A percentile compares a stretch with the other conserved stretches of the same genome.
phyloP scores from a whole-genome alignment of 2,797 vertebrate species.

The Brachyalestes nurse region DNA sequence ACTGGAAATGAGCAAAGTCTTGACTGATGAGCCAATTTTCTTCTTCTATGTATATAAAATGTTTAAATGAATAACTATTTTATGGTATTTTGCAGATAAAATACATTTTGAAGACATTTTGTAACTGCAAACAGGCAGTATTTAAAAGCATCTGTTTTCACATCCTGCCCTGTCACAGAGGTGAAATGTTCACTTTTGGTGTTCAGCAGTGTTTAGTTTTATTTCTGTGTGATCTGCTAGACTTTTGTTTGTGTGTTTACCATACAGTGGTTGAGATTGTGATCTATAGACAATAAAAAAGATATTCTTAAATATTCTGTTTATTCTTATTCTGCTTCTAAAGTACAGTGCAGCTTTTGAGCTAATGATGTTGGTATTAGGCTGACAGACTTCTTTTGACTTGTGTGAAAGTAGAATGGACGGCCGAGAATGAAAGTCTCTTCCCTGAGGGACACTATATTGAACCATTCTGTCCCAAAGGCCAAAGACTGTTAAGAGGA shows the following conservation, averaged over 20 bases:
- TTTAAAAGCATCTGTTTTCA: slow-evolving; percentile 7
- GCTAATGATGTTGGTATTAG: neutral
- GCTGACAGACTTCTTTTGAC: neutral
- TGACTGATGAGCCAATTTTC: neutral
- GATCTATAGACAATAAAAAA: slow-evolving; percentile 7
- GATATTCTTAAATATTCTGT: slow-evolving; percentile 1
- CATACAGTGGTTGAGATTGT: neutral
- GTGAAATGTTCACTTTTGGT: neutral
- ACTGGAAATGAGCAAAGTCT: neutral
- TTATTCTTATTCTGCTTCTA: neutral
- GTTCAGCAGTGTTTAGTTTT: neutral
- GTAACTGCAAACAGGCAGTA: too few species aligned
- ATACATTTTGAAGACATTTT: too few species aligned
- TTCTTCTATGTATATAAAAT: neutral
- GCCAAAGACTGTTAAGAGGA: slow-evolving; percentile 2
- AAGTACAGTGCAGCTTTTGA: neutral
- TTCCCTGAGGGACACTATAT: slow-evolving; percentile 10
- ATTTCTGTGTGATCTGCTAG: slow-evolving; percentile 10
- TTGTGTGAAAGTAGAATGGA: neutral
- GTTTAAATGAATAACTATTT: slow-evolving; percentile 6
- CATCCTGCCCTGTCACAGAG: neutral
- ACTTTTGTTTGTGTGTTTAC: slow-evolving; percentile 9
- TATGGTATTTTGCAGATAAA: neutral
- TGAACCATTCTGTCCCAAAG: neutral
- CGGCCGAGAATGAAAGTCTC: neutral